Evolutionary conservation across 2,888 invertebrate genomes (phyloP).

Genomic region (Mechanitis mazaeus): DNA sequence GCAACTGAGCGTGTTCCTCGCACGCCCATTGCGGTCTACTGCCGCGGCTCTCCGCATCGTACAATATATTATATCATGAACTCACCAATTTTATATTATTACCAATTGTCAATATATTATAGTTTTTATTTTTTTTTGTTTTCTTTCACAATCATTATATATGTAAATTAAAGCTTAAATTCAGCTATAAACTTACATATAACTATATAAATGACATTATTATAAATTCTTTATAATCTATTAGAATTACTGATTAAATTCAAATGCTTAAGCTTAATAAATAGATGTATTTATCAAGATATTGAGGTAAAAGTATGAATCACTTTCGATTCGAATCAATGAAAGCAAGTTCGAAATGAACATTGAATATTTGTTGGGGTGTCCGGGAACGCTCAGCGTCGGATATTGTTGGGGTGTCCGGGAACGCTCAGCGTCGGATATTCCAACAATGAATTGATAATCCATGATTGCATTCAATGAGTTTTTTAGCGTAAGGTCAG

Average conservation of each 20-base stretch:
- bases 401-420: constrained; percentile 28
- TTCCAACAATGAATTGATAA: constrained; percentile 40
- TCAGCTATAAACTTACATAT: too few relatives aligned
- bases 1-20: constrained; percentile 36
- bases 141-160: too few relatives aligned
- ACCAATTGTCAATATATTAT: too few relatives aligned
- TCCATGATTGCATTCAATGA: constrained; percentile 36
- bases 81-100: too few relatives aligned
- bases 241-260: too few relatives aligned
- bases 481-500: constrained; percentile 28
- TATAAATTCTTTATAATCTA: too few relatives aligned
- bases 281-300: too few relatives aligned
- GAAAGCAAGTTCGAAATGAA: constrained; percentile 42
- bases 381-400: constrained; percentile 28
- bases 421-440: constrained; percentile 25
- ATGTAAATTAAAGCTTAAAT: too few relatives aligned
- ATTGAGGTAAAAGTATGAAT: constrained; percentile 19
- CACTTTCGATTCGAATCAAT: constrained; percentile 46
- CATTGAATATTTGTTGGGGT: constrained; percentile 42
- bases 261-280: too few relatives aligned
- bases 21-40: constrained; percentile 41
- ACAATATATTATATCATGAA: too few relatives aligned
- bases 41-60: constrained; percentile 8
- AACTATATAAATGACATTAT: too few relatives aligned
- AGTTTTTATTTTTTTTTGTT: too few relatives aligned